Evolutionary conservation across 2,113 vertebrate genomes (phyloP), one percentile per base, ranked within the genome.

Genomic region (Aix galericulata): DNA sequence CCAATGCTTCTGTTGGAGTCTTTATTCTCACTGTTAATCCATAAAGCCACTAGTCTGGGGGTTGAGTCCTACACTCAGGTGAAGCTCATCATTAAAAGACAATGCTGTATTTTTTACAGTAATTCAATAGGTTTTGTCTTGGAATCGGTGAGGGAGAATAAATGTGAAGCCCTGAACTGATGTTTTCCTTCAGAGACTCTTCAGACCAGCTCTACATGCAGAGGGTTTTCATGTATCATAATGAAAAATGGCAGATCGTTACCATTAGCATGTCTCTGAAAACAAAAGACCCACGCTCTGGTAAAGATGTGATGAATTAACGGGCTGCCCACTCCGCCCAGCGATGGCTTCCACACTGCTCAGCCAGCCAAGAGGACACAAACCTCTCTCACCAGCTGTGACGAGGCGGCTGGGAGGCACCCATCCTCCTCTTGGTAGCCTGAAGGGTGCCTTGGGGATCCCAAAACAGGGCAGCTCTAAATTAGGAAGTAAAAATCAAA

Each of bases 211-310:
- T 86, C 63, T 80, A 53, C 23, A 32, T 8, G 42, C 63, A 73
- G 42, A 86, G 42, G 11, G 27, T 29, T 96, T 91, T 86, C 34
- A 89, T 89, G 87, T 64, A 74, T 69, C 93, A 42, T 44, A 63
- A 80, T 69, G 77, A 87, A 94, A 94, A 93, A 81, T 31, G 27
- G 63, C 73, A 84, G 53, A 73, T 55, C 29, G 56, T 91, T 93
- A 90, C 84, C 72, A 63, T 71, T 60, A 89, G 31, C 62, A 67
- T 6, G 21, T 69, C 68, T 81, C 27, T 48, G 11, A 67, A 91
- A 91, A 50, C 74, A 68, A n/a, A 26, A 38, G 60, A 44, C 52
- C 25, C 36, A 44, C 64, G n/a, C 27, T 89, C 58, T 46, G 56
- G 44, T 46, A 56, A 68, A 8, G 16, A 38, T 26, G 73, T 36